Conservation (phyloP, 2,888 invertebrate species). For the Xestoiulus laeticollis region DNA sequence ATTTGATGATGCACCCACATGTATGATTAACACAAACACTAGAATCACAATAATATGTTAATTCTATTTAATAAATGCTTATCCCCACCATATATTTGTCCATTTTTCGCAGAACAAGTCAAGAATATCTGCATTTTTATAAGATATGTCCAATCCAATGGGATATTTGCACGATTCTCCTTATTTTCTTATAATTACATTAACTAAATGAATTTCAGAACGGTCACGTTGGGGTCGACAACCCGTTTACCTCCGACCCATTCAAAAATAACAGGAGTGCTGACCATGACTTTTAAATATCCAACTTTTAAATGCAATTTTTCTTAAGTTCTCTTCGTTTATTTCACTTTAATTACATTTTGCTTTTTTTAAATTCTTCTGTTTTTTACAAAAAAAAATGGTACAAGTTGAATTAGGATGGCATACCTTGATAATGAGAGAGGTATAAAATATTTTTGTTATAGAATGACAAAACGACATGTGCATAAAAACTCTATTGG, state of each 20-base stretch:
- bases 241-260: background rate
- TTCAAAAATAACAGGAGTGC: background rate
- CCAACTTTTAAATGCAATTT: background rate
- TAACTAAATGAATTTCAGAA: background rate
- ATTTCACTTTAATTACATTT: background rate
- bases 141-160: background rate
- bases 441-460: background rate
- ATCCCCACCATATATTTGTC: background rate
- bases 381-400: background rate
- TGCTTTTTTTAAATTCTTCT: background rate
- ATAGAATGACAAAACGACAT: background rate
- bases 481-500: too few relatives aligned
- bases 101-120: background rate
- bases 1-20: too few relatives aligned
- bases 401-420: background rate
- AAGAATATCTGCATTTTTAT: constrained; percentile 19
- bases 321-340: background rate
- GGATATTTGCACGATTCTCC: background rate
- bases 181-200: background rate
- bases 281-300: background rate
- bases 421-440: background rate
- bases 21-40: too few relatives aligned
- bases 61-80: too few relatives aligned
- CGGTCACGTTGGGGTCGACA: background rate
- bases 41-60: too few relatives aligned